A percentile compares a stretch with the other conserved stretches of the same genome.
phyloP scores from a whole-genome alignment of 2,113 vertebrate species.

The Microcebus tavaratra region DNA sequence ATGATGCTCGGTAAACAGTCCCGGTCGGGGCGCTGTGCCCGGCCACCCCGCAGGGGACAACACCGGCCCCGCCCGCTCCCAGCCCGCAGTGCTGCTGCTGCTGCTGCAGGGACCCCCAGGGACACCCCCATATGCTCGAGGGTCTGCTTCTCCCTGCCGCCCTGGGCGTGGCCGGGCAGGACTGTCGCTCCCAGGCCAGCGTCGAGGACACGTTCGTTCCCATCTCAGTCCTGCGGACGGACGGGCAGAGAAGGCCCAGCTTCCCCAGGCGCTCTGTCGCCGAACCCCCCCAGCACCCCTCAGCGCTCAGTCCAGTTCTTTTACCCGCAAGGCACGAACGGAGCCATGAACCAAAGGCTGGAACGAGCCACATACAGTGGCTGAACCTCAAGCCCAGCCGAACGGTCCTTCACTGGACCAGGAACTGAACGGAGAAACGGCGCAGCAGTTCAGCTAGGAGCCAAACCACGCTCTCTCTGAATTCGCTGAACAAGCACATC shows the following conservation, averaged over 20 bases:
- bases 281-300: background rate
- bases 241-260: background rate
- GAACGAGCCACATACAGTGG: background rate
- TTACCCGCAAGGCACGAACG: background rate
- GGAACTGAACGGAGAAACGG: background rate
- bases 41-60: background rate
- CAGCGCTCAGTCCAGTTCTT: background rate
- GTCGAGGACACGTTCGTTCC: accelerated
- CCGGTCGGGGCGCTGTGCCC: background rate
- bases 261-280: background rate
- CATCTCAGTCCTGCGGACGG: background rate
- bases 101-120: background rate
- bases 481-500: background rate
- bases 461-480: background rate
- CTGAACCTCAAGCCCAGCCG: background rate
- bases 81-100: background rate
- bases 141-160: background rate
- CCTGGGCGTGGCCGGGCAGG: background rate
- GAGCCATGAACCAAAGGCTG: background rate
- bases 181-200: background rate
- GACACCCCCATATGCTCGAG: accelerated
- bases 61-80: background rate
- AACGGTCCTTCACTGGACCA: background rate
- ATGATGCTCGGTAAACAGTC: background rate
- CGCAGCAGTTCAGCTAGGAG: background rate